phyloP scores from a whole-genome alignment of 2,797 vertebrate species.

The Sebastiscus albofasciatus region DNA sequence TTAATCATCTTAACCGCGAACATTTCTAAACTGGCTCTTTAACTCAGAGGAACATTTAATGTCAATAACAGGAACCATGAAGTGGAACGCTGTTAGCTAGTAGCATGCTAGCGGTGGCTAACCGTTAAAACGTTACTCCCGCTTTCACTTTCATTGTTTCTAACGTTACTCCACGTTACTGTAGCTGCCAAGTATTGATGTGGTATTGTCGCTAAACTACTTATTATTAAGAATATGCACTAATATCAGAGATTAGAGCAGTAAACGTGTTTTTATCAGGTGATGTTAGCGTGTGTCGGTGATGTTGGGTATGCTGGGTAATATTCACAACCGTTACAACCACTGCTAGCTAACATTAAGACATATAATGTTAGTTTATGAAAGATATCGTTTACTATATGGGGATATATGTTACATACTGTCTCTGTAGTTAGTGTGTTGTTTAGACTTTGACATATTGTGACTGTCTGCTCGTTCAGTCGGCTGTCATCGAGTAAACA shows the following conservation, averaged over 20 bases:
- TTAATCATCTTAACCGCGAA: background rate
- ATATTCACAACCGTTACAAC: background rate
- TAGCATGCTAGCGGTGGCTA: constrained; percentile 29
- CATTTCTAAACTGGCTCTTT: background rate
- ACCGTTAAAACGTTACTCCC: background rate
- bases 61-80: background rate
- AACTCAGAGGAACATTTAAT: background rate
- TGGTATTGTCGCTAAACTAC: background rate
- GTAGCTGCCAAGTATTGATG: background rate
- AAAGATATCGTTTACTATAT: background rate
- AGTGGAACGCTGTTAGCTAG: constrained; percentile 2
- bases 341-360: background rate
- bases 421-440: background rate
- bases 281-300: constrained; percentile 9
- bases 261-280: background rate
- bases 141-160: background rate
- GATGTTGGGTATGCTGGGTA: constrained; percentile 6
- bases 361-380: background rate
- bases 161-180: background rate
- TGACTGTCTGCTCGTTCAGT: background rate
- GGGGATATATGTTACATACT: rapidly evolving
- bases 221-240: background rate
- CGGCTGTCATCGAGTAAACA: too few relatives aligned
- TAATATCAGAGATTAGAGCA: background rate
- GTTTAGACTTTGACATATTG: background rate